Evolutionary conservation across 2,888 invertebrate genomes (phyloP).

Genomic region (Epinotia ramella): DNA sequence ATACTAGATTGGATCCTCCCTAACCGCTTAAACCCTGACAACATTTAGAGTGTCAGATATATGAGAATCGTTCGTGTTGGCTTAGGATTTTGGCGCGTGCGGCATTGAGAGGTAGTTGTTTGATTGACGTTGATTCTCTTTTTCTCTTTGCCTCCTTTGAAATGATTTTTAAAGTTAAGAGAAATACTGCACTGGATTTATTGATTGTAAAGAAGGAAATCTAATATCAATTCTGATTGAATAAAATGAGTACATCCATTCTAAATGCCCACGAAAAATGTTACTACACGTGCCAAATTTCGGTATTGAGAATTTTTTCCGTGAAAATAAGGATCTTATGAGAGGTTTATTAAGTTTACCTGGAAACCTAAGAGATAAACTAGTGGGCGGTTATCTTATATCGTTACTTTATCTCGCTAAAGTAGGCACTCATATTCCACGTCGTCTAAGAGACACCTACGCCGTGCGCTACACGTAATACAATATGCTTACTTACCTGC

Average conservation of each 20-base stretch:
- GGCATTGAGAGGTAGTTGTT: not conserved
- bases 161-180: not conserved
- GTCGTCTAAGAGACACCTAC: not conserved
- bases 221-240: no score
- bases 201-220: no score
- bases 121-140: not conserved
- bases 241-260: no score
- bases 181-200: no score
- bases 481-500: slow-evolving; percentile 26
- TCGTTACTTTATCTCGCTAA: not conserved
- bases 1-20: slow-evolving; percentile 14
- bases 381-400: not conserved
- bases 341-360: not conserved
- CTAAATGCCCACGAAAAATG: no score
- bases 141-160: not conserved
- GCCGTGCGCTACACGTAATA: not conserved
- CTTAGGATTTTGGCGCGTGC: slow-evolving; percentile 4
- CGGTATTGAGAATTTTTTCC: no score
- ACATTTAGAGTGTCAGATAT: slow-evolving; percentile 36
- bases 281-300: no score
- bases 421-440: not conserved
- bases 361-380: not conserved
- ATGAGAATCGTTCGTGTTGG: slow-evolving; percentile 22
- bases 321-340: not conserved
- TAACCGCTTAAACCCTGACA: slow-evolving; percentile 34